Base-by-base conservation (phyloP, 53 echinoderm and acorn worm species). In the Crossaster papposus region DNA sequence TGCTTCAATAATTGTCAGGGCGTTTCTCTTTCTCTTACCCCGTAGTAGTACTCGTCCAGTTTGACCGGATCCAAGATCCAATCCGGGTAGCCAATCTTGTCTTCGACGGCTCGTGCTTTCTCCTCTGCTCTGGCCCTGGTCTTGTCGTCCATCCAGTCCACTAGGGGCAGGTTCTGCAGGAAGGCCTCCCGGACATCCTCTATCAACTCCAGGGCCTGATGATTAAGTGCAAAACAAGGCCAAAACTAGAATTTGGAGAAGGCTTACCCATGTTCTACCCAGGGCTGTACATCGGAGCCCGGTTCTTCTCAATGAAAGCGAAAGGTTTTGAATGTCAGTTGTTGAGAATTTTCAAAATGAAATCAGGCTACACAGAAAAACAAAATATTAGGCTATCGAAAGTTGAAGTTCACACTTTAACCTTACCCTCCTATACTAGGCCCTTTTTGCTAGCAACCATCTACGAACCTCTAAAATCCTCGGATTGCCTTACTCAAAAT, bases 111-210 rank as follows among this genome's bases (percentile, higher is more conserved):
- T 36, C 81, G 37, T 34, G 94, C 95, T 72, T 97, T 97, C 28
- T 94, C 94, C 33, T 89, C 72, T 14, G 97, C 97, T 26, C 74
- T 71, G 22, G 64, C 71, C 24, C 82, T 92, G 24, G 97, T 97
- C n/a, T 76, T 33, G 35, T 93, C 31, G 68, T 95, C 97, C 97
- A 97, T 97, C 97, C 97, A 97, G 0, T 73, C 71, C n/a, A 95
- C 92, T 0, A 89, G 54, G 10, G 94, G 92, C n/a, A 97, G 94
- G 36, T 94, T 93, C 29, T 91, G 91, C 1, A 92, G 35, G 77
- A 97, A 97, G 32, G 97, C 92, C 31, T 89, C 32, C 31, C 90
- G 91, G 14, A 97, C 63, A 71, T 89, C 90, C 52, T 79, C 78
- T 8, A 97, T 91, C 91, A 97, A 76, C 15, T 83, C 90, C 30